Base-by-base conservation (phyloP, 92 coral and sea anemone genomes). In the Epizoanthus rinbou region DNA sequence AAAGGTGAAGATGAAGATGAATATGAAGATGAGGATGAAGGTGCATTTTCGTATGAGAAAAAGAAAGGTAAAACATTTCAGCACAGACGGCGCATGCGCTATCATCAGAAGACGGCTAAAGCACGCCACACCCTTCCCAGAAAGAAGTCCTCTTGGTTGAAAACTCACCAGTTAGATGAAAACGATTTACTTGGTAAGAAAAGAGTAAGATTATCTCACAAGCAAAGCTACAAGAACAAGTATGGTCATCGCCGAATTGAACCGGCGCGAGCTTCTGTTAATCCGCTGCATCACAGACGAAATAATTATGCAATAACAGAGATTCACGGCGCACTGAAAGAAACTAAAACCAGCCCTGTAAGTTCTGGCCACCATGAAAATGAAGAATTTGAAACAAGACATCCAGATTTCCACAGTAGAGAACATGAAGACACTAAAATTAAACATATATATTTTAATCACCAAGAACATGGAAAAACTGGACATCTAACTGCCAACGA, bases 91-190 rank as follows among this genome's bases (percentile, higher is more conserved):
- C 71, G 71, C 31, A 18, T n/a, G 10, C 68, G 15, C 10, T 39
- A 60, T 62, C 50, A 21, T 13, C 82, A 43, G 28, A 19, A 69
- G 25, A 60, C 25, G 18, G 45, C 71, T 7, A 78, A 63, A 63
- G 33, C 23, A 5, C 82, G 82, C 50, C 71, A 78, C 39, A 60
- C 18, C 35, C 69, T 62, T 39, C 58, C 82, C 47, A 69, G 82
- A 3, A 75, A 58, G 50, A 75, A 75, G 3, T 17, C 22, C n/a
- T 14, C 18, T 75, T 14, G 57, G 70, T 25, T 62, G 2, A 78
- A 43, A 6, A 14, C 45, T 25, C 82, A 35, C 82, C 15, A 43
- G 57, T n/a, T 37, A 15, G 69, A 6, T 19, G 59, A 57, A 39
- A 4, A 31, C 14, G 16, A 8, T 41, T 4, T 31, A 14, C 1